Conservation (phyloP, 2,888 invertebrate genomes). For the Callosobruchus maculatus region DNA sequence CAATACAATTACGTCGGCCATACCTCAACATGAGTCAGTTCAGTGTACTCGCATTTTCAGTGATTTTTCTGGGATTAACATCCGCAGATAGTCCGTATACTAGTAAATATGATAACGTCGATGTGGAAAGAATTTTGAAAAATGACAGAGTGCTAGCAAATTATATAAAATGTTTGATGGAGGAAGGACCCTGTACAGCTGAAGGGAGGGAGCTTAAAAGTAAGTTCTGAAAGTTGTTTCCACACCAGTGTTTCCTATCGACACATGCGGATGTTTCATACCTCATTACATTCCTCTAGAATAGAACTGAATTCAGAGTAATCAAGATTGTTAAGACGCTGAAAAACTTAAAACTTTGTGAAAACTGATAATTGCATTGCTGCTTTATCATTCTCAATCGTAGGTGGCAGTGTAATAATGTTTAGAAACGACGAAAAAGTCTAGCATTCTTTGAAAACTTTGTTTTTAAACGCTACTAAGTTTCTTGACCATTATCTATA, state of each 20-base stretch:
- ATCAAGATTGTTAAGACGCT: no score
- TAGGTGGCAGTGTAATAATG: no score
- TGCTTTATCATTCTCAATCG: no score
- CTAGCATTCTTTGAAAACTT: no score
- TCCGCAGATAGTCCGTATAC: constrained; percentile 38
- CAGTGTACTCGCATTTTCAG: not conserved
- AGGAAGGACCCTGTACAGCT: constrained; percentile 57
- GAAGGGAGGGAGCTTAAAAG: constrained; percentile 60
- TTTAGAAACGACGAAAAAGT: no score
- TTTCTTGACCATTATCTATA: no score
- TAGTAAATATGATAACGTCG: constrained; percentile 55
- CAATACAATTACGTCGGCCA: not conserved
- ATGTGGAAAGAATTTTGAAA: constrained; percentile 56
- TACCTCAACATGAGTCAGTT: not conserved
- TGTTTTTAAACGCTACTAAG: no score
- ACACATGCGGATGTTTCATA: no score
- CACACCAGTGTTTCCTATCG: not conserved
- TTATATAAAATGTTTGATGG: constrained; percentile 61
- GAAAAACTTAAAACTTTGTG: no score
- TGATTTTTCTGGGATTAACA: not conserved
- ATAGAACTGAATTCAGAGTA: no score
- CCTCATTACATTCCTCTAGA: no score
- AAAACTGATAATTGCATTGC: no score
- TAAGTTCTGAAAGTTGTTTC: constrained; percentile 42
- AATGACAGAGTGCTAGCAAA: constrained; percentile 57